Percentiles rank a stretch among this genome's conserved stretches.
These are phyloP conservation scores for Lepus timidus DNA, from an alignment of 2,113 vertebrate species.

Conservation along the genomic window DNA sequence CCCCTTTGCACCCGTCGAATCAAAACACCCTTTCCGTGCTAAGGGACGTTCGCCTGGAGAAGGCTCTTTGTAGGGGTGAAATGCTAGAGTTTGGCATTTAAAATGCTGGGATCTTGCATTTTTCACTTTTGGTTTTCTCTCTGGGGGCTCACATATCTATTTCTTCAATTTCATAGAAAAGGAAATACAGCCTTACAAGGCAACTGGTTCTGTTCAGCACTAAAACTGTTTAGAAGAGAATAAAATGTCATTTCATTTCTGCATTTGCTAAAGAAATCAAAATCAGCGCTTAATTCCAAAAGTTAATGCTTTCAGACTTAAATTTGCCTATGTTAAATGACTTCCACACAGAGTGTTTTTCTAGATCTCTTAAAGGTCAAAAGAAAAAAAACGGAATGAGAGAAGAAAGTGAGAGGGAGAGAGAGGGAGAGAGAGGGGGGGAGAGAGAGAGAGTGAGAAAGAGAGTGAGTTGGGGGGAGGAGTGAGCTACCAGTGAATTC, in stretches of 20 bases:
- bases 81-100: conserved; percentile 27
- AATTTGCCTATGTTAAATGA: conserved; percentile 73
- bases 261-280: conserved; percentile 70
- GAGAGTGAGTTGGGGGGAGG: conserved; percentile 63
- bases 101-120: conserved; percentile 51
- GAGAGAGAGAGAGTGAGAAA: neutral
- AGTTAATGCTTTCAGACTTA: conserved; percentile 74
- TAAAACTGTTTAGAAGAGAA: conserved; percentile 43
- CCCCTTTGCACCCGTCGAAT: neutral
- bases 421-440: conserved; percentile 75
- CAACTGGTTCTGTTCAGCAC: conserved; percentile 27
- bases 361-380: conserved; percentile 87
- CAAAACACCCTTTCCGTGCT: neutral
- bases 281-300: conserved; percentile 63
- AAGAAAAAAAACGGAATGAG: conserved; percentile 54
- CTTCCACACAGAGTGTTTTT: conserved; percentile 79
- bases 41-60: neutral
- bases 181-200: neutral
- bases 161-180: conserved; percentile 54
- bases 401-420: conserved; percentile 37
- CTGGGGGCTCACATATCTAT: conserved; percentile 12
- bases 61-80: conserved; percentile 5
- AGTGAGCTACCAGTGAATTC: conserved; percentile 85
- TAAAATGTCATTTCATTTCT: conserved; percentile 71
- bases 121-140: conserved; percentile 41